phyloP scores from a whole-genome alignment of 2,113 vertebrate species.

The Pitta sordida region DNA sequence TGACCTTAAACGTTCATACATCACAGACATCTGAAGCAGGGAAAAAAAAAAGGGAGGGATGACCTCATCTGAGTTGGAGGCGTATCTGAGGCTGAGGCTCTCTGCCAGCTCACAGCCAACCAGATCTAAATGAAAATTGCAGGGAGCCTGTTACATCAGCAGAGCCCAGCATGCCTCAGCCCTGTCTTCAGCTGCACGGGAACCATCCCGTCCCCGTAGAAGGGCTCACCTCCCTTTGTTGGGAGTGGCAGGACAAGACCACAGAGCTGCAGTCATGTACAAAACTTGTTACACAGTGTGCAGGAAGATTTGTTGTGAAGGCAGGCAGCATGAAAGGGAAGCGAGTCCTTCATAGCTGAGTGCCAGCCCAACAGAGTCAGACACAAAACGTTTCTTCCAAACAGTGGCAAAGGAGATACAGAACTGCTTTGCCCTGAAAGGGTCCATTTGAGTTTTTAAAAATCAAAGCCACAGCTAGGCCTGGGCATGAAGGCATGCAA shows the following conservation, averaged over 20 bases:
- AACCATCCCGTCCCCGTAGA: neutral
- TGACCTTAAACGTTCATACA: slow-evolving; percentile 19
- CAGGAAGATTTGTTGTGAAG: neutral
- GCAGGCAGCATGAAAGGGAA: neutral
- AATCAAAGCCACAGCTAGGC: neutral
- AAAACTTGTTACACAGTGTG: neutral
- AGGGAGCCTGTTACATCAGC: slow-evolving; percentile 80
- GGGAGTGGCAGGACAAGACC: neutral
- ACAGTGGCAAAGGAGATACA: neutral
- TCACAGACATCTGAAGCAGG: neutral
- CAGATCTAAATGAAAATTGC: slow-evolving; percentile 68
- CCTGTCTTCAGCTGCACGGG: neutral
- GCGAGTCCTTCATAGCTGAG: neutral
- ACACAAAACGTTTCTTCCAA: neutral
- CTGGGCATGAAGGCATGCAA: neutral
- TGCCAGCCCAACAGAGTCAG: neutral
- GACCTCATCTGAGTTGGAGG: slow-evolving; percentile 69
- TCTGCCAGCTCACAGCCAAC: slow-evolving; percentile 64
- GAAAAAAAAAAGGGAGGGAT: slow-evolving; percentile 20
- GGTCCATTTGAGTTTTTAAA: neutral
- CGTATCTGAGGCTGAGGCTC: slow-evolving; percentile 50
- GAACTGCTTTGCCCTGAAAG: neutral
- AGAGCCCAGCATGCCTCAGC: slow-evolving; percentile 70
- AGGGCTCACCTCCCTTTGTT: neutral
- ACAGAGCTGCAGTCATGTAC: neutral